Base-by-base conservation (phyloP, 2,113 vertebrate genomes). In the Anhinga anhinga region DNA sequence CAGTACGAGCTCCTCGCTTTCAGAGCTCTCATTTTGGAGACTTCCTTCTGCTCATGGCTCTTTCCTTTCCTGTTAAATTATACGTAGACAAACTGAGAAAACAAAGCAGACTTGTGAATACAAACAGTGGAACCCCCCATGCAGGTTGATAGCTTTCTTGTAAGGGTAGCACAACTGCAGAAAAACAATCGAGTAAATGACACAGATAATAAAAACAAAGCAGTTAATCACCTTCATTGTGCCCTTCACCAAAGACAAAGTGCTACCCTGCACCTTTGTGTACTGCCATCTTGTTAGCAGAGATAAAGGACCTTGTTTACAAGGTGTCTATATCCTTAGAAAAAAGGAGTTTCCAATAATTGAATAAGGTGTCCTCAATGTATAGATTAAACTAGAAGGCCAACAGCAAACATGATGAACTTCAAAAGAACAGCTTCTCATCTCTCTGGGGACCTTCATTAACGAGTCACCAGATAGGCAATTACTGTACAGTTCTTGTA, bases 401-500 rank as follows among this genome's bases (percentile, higher is more conserved):
- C 96, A 98, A 97, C 81, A 91, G 96, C 96, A 98, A 98, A 98
- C 98, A 97, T 88, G 96, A 98, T 79, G 96, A 98, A 96, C 98
- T 98, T 98, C 98, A 98, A 98, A 98, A 97, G 97, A 98, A 91
- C 93, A 98, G 96, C 90, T 62, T 97, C 95, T 98, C 92, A 30
- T 92, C 95, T 97, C 98, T 98, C 98, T 95, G 96, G 98, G 97
- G 98, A 98, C 98, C 95, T 97, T 98, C 97, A 98, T 98, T 98
- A 98, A 98, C 6, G 62, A 98, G 98, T 98, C 98, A 98, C 98
- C 97, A 98, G 97, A 98, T 98, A 98, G 97, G 97, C 98, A 98
- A 98, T 98, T 98, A 98, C 95, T 94, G 97, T 98, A 97, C 95
- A 95, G 96, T 97, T 98, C 97, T 97, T 96, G 94, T 98, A 98